Evolutionary conservation across 2,113 vertebrate species (phyloP).

Genomic region (Pyrgilauda ruficollis): DNA sequence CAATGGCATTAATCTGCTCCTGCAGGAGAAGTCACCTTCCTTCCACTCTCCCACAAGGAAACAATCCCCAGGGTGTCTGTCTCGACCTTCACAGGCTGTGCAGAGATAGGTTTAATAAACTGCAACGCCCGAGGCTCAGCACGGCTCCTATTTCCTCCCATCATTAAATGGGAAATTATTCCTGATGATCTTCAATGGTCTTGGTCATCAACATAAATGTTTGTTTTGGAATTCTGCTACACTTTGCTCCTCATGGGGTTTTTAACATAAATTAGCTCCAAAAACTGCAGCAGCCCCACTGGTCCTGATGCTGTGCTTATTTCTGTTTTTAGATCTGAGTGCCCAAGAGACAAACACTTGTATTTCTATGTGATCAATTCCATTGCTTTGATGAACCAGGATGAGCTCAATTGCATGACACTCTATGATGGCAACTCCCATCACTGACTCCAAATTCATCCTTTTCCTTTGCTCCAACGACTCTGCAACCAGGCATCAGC

Average conservation of each 20-base stretch:
- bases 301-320: neutral
- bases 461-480: neutral
- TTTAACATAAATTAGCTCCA: neutral
- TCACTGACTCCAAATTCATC: neutral
- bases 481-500: neutral
- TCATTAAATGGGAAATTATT: neutral
- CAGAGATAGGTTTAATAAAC: neutral
- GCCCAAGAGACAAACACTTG: neutral
- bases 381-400: neutral
- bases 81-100: neutral
- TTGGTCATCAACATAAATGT: neutral
- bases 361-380: neutral
- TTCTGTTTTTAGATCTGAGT: neutral
- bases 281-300: fast-evolving
- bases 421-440: neutral
- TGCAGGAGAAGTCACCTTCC: neutral
- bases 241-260: neutral
- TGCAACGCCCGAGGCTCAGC: neutral
- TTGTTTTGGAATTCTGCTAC: neutral
- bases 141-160: neutral
- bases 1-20: neutral
- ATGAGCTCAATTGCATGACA: neutral
- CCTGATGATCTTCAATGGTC: neutral
- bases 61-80: neutral
- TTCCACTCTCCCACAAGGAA: neutral